Evolutionary conservation across 2,888 invertebrate genomes (phyloP), one percentile per base, ranked within the genome.

Genomic region (Pristionchus entomophagus): DNA sequence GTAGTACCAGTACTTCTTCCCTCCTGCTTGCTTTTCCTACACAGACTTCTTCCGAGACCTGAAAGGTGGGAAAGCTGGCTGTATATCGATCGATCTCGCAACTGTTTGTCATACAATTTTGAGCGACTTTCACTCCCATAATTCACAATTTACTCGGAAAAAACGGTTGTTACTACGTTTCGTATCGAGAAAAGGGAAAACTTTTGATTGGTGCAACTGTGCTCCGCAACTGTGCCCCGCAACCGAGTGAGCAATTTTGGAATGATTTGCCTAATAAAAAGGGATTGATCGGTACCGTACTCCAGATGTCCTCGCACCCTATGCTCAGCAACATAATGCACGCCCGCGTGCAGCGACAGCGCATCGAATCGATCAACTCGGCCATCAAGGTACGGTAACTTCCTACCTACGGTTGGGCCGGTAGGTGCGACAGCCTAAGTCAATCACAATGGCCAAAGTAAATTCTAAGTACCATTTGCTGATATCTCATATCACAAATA

Each of bases 221-320:
- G 22, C 29, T 17, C 22, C 26, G 8, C 56, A 6, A n/a, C 56
- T 59, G n/a, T n/a, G n/a, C 26, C 26, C 26, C 17, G 2, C 22
- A 29, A n/a, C 29, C n/a, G 0, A 19, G 26, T 59, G 26, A 35
- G 19, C 35, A 22, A 29, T 59, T 56, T 59, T 59, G 26, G 59
- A n/a, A n/a, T n/a, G n/a, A n/a, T n/a, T n/a, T n/a, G n/a, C n/a
- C n/a, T n/a, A n/a, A n/a, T n/a, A n/a, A n/a, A n/a, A n/a, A n/a
- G n/a, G n/a, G n/a, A n/a, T n/a, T n/a, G n/a, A n/a, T n/a, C n/a
- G n/a, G n/a, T n/a, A n/a, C n/a, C n/a, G 29, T 8, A 26, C n/a
- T 22, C 32, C 56, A 51, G 78, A 80, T 80, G 78, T 80, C 78
- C 51, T 26, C 78, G 1, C 51, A 51, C 32, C 78, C 78, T 8